phyloP scores from a whole-genome alignment of 2,113 vertebrate genomes.

The Tyrannus savana region DNA sequence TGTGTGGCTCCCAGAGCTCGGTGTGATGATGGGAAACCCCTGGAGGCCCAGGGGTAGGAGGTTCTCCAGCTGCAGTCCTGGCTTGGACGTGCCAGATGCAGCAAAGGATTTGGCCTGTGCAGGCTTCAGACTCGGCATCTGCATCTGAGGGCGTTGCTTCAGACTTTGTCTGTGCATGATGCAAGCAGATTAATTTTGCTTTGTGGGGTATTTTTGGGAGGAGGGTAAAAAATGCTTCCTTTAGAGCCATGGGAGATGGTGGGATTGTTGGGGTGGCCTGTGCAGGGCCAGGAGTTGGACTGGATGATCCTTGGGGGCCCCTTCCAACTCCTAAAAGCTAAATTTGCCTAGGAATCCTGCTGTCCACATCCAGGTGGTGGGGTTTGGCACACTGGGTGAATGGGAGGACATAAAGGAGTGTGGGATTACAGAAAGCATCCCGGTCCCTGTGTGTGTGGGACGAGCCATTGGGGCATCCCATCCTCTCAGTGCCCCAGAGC shows the following conservation, averaged over 20 bases:
- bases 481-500: not conserved
- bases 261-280: not conserved
- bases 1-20: not conserved
- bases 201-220: not conserved
- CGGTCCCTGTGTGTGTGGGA: not conserved
- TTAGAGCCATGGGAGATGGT: not conserved
- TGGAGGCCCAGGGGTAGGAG: not conserved
- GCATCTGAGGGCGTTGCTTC: not conserved
- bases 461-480: not conserved
- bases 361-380: not conserved
- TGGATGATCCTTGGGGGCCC: fast-evolving
- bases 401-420: not conserved
- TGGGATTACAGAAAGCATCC: not conserved
- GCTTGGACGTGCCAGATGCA: not conserved
- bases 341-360: not conserved
- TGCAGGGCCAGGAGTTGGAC: too few species aligned
- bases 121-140: not conserved
- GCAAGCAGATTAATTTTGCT: not conserved
- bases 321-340: not conserved
- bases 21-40: not conserved
- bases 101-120: too few species aligned
- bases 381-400: not conserved
- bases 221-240: not conserved
- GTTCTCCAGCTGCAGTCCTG: not conserved
- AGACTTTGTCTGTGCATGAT: not conserved